Conservation (phyloP, 2,797 vertebrate species). For the Diplodus puntazzo region DNA sequence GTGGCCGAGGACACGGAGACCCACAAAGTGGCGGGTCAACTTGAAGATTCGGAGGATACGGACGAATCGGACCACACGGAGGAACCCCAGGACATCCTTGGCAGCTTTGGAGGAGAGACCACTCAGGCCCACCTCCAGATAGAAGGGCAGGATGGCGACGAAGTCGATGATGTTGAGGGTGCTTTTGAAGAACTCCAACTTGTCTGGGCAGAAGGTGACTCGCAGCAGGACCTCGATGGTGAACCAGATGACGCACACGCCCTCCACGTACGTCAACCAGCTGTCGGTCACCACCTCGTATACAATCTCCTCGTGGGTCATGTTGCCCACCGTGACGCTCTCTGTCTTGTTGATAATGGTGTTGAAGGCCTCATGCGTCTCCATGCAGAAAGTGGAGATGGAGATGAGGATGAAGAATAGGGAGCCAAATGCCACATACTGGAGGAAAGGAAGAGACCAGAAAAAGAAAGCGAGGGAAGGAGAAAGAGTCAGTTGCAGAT, state of each 20-base stretch:
- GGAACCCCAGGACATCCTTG: slow-evolving; percentile 99
- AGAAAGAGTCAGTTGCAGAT: slow-evolving; percentile 42
- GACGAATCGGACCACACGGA: slow-evolving; percentile 97
- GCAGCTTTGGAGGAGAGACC: slow-evolving; percentile 98
- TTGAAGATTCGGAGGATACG: slow-evolving; percentile 99
- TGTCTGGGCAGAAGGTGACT: slow-evolving; percentile 97
- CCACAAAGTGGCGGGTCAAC: slow-evolving; percentile 98
- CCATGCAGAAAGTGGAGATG: slow-evolving; percentile 99
- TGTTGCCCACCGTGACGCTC: slow-evolving; percentile 90
- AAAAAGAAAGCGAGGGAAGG: slow-evolving; percentile 17
- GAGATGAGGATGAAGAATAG: slow-evolving; percentile 99
- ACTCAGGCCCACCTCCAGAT: slow-evolving; percentile 97
- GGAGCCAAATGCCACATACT: slow-evolving; percentile 99
- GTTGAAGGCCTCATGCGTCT: slow-evolving; percentile 99
- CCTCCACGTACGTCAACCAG: slow-evolving; percentile 98
- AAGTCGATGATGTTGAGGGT: slow-evolving; percentile 99
- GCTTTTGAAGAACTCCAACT: slow-evolving; percentile 98
- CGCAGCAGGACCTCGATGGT: slow-evolving; percentile 98
- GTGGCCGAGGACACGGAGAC: slow-evolving; percentile 96
- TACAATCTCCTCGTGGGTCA: slow-evolving; percentile 89
- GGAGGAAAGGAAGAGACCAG: slow-evolving; percentile 45
- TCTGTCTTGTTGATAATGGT: slow-evolving; percentile 96
- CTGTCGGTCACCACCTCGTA: slow-evolving; percentile 96
- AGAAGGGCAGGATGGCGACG: slow-evolving; percentile 99
- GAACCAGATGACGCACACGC: slow-evolving; percentile 99